Evolutionary conservation across 2,797 vertebrate species (phyloP), one percentile per base, ranked within the genome.

Genomic region (Pogonophryne albipinna): DNA sequence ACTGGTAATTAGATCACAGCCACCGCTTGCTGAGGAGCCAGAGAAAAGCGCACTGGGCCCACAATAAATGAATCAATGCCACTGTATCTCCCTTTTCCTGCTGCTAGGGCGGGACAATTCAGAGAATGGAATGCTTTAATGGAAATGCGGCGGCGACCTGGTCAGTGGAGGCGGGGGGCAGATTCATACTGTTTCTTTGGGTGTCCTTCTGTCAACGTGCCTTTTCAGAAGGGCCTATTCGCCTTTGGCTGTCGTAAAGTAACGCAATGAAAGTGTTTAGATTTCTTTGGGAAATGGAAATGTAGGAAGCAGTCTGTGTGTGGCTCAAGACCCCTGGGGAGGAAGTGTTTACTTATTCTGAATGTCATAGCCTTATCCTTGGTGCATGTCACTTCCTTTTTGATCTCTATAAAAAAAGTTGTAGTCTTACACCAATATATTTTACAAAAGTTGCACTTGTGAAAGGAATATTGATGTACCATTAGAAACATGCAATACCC

Each of bases 1-100:
- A 42, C 73, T 74, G 62, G 90, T 94, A 94, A 94, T 95, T 94
- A 93, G 88, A 95, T 95, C 92, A 89, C 74, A 63, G 74, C 60
- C 77, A 63, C 83, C 62, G 67, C 87, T 92, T 70, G 80, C 87
- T 69, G 84, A 74, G 87, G 75, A 85, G 78, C 79, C 73, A 66
- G 77, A 90, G 85, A 91, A 93, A 92, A 87, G 83, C 80, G 70
- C 79, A 83, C 79, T 79, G 74, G 71, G 23, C 73, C 74, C 76
- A 89, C 85, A 89, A 85, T 87, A 85, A 89, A 90, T 92, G 85
- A 94, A 92, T 94, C 91, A 92, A 73, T 91, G 89, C 76, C 83
- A 87, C 87, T 93, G 87, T 90, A 90, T 92, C 79, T 88, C 74
- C 78, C 75, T 84, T 83, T 83, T 78, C 64, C 68, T n/a, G 68